Conservation (phyloP, 2,888 invertebrate species). For the Nebria salina region DNA sequence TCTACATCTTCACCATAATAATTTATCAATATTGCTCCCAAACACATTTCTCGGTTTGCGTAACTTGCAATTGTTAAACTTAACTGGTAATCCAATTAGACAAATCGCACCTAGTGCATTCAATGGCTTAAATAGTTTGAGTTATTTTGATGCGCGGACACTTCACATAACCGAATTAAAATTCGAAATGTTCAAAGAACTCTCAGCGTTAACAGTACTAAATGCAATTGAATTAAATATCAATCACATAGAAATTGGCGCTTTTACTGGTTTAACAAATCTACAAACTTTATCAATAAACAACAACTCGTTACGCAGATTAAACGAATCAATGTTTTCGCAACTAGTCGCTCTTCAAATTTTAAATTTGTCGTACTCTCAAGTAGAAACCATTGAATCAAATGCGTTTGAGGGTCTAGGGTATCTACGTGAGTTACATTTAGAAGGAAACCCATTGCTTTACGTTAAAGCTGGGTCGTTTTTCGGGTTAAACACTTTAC, state of each 20-base stretch:
- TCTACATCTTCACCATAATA: background rate
- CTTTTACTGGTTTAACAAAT: slow-evolving; percentile 5
- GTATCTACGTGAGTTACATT: slow-evolving; percentile 19
- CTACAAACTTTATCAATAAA: background rate
- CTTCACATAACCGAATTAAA: background rate
- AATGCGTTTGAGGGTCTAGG: background rate
- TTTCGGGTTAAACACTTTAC: slow-evolving; percentile 13
- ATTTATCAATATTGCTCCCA: background rate
- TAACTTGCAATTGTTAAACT: background rate
- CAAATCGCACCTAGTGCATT: background rate
- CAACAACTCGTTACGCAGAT: background rate
- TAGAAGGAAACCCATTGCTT: slow-evolving; percentile 2
- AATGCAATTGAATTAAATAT: slow-evolving; percentile 19
- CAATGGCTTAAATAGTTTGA: background rate
- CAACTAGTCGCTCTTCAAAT: background rate
- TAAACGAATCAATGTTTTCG: slow-evolving; percentile 13
- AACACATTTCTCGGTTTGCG: background rate
- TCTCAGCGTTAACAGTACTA: background rate
- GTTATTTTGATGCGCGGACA: slow-evolving; percentile 2
- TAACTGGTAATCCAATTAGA: slow-evolving; percentile 3
- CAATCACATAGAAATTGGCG: background rate
- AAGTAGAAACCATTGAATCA: background rate
- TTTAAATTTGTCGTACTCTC: slow-evolving; percentile 11
- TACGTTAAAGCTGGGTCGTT: background rate
- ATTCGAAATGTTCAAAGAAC: background rate